Evolutionary conservation across 2,888 invertebrate genomes (phyloP), one percentile per base, ranked within the genome.

Genomic region (Drosophila quinaria): DNA sequence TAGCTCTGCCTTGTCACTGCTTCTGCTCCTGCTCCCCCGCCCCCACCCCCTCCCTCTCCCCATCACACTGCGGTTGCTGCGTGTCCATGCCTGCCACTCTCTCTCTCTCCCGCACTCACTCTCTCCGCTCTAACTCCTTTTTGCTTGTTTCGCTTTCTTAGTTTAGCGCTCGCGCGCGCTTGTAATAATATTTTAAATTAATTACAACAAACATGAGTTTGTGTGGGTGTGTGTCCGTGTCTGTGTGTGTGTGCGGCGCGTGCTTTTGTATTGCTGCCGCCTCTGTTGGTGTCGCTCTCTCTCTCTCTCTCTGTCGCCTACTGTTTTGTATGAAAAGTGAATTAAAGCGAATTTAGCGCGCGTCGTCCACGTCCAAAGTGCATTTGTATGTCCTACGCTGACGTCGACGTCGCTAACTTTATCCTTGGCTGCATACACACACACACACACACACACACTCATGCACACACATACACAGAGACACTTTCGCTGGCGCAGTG

Each of bases 111-210:
- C 25, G 1, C 2, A 5, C 42, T 33, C 46, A 51, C 35, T 71
- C 39, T 52, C 56, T 54, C 15, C 15, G 42, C 25, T 25, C 67
- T 67, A 29, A 55, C 74, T 78, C 47, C 74, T 63, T 74, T 65
- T 62, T 55, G 65, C 71, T 73, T 67, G 66, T 71, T 73, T 75
- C 65, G 51, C 55, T 62, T 67, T 54, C 62, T 83, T 79, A 82
- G 86, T 84, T 88, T 86, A 75, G 88, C 73, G 82, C 74, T 87
- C 86, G 88, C 77, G 88, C 86, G 80, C 80, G 86, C 86, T 79
- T 82, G 80, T 89, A 84, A 90, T 90, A 90, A 90, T 90, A 90
- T 90, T 90, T 90, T 90, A 90, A 90, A 90, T 90, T 90, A 90
- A 90, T 90, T 90, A 89, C 90, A 90, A 90, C 85, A 89, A 87